A percentile compares a stretch with the other conserved stretches of the same genome.
phyloP scores from a whole-genome alignment of 2,797 vertebrate genomes.

The Takifugu rubripes region DNA sequence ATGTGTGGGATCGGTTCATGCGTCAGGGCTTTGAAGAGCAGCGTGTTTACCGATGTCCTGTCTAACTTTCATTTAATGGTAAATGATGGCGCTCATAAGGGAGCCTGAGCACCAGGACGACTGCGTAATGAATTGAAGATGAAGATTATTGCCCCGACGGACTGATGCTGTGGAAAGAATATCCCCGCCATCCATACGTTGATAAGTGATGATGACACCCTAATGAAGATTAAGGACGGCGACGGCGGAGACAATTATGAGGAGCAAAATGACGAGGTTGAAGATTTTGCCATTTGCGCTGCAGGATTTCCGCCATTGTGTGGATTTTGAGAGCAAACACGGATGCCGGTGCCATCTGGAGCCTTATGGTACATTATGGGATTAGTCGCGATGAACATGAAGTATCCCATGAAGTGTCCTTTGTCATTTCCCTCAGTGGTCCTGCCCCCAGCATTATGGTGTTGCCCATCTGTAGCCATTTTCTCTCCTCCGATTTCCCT shows the following conservation, averaged over 20 bases:
- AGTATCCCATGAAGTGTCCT: slow-evolving; percentile 39
- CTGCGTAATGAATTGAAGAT: not conserved
- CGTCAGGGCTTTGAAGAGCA: not conserved
- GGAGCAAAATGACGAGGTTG: slow-evolving; percentile 18
- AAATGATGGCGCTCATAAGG: not conserved
- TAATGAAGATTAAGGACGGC: slow-evolving; percentile 41
- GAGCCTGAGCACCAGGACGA: not conserved
- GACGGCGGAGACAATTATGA: slow-evolving; percentile 15
- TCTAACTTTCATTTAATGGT: not conserved
- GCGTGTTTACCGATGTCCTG: not conserved
- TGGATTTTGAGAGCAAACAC: slow-evolving; percentile 46
- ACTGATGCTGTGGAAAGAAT: slow-evolving; percentile 1
- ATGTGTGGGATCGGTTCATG: too few species aligned
- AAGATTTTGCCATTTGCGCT: slow-evolving; percentile 16
- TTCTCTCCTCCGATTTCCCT: slow-evolving; percentile 47
- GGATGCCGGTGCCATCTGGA: slow-evolving; percentile 45
- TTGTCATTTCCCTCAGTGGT: slow-evolving; percentile 39
- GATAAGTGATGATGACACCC: slow-evolving; percentile 35
- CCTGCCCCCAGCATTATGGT: slow-evolving; percentile 8
- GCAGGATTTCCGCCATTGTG: slow-evolving; percentile 25
- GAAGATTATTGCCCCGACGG: not conserved
- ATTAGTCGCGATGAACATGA: slow-evolving; percentile 49
- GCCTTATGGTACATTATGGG: slow-evolving; percentile 40
- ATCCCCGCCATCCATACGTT: not conserved
- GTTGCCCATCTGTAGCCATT: slow-evolving; percentile 47